phyloP scores from a whole-genome alignment of 2,888 invertebrate species.

The Idaea biselata region DNA sequence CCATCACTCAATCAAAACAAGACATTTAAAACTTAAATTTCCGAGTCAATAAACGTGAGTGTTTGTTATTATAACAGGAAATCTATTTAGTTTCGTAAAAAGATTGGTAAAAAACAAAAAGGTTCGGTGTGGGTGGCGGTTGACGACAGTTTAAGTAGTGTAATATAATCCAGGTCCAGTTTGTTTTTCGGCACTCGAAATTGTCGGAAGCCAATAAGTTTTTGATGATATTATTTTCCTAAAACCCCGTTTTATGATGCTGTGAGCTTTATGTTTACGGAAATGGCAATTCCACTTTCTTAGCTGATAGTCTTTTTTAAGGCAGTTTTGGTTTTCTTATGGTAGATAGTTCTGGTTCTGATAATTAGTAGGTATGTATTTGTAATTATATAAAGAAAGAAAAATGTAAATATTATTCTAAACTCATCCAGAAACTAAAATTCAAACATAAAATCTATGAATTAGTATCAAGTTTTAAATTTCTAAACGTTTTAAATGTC shows the following conservation, averaged over 20 bases:
- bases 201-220: conserved; percentile 63
- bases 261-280: conserved; percentile 40
- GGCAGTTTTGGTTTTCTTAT: not conserved
- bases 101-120: conserved; percentile 62
- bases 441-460: too few relatives aligned
- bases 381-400: too few relatives aligned
- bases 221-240: conserved; percentile 60
- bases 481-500: too few relatives aligned
- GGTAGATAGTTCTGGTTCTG: not conserved
- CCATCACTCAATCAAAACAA: conserved; percentile 76
- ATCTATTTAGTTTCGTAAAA: conserved; percentile 71
- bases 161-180: conserved; percentile 69
- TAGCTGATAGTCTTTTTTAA: conserved; percentile 20
- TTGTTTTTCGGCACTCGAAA: conserved; percentile 68
- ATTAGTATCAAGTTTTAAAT: too few relatives aligned
- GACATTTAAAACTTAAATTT: conserved; percentile 64
- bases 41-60: conserved; percentile 72
- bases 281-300: conserved; percentile 38
- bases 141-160: conserved; percentile 79
- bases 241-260: conserved; percentile 33
- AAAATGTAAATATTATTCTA: too few relatives aligned
- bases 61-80: conserved; percentile 80
- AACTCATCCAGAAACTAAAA: too few relatives aligned
- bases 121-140: conserved; percentile 69
- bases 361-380: too few relatives aligned